phyloP scores from a whole-genome alignment of 2,797 vertebrate species.

The Gobio occitaniae region DNA sequence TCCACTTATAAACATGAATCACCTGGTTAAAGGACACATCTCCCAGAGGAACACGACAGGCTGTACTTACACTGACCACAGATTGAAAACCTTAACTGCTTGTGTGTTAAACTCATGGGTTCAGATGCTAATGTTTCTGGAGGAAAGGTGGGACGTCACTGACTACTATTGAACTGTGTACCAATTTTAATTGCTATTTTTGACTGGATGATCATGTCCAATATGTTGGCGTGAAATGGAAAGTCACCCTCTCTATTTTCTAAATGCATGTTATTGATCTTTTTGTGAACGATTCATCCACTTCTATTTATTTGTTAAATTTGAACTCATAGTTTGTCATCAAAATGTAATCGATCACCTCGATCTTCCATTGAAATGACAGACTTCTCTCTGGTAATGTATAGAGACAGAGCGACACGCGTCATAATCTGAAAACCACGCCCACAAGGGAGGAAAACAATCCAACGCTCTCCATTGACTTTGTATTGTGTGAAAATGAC shows the following conservation, averaged over 20 bases:
- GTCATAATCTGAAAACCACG: no score
- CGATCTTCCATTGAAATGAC: background rate
- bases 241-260: background rate
- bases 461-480: no score
- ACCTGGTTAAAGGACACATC: slow-evolving; percentile 65
- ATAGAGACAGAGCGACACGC: no score
- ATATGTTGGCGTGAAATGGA: background rate
- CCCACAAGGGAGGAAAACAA: no score
- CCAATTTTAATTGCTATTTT: background rate
- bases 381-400: background rate
- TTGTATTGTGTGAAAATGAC: no score
- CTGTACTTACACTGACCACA: slow-evolving; percentile 57
- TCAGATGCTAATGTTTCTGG: slow-evolving; percentile 1
- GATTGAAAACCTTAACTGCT: slow-evolving; percentile 17
- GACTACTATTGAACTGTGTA: background rate
- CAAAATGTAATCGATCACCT: background rate
- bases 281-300: background rate
- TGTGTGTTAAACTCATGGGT: background rate
- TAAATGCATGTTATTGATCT: background rate
- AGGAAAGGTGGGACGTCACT: background rate
- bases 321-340: background rate
- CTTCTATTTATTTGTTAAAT: background rate
- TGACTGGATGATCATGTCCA: background rate
- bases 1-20: slow-evolving; percentile 65
- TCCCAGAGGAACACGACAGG: slow-evolving; percentile 54